These are phyloP conservation scores for Bryconaethiops microstoma DNA, from an alignment of 2,797 vertebrate genomes.

Conservation along the genomic window DNA sequence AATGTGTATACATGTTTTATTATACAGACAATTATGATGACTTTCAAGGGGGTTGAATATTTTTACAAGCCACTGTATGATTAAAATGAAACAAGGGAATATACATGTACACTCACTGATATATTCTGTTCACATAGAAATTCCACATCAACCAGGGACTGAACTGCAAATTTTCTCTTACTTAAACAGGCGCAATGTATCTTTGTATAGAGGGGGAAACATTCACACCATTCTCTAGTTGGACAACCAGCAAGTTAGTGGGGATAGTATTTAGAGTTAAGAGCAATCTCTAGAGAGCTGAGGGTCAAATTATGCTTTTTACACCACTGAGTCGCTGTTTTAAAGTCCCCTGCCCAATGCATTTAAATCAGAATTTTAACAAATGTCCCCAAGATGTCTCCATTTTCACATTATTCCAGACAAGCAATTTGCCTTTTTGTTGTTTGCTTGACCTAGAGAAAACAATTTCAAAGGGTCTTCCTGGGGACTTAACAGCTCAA, in stretches of 20 bases:
- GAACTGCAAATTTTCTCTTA: no score
- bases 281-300: slow-evolving; percentile 35
- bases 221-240: not conserved
- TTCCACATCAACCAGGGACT: no score
- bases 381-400: slow-evolving; percentile 73
- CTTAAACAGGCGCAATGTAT: not conserved
- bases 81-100: no score
- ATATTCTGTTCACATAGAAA: no score
- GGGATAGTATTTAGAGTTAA: slow-evolving; percentile 45
- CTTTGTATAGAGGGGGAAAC: not conserved
- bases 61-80: no score
- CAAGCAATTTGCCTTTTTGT: slow-evolving; percentile 84
- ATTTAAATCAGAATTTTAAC: slow-evolving; percentile 77
- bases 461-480: slow-evolving; percentile 85
- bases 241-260: slow-evolving; percentile 41
- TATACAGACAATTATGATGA: no score
- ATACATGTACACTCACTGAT: no score
- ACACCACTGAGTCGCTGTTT: slow-evolving; percentile 24
- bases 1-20: no score
- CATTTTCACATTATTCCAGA: slow-evolving; percentile 74
- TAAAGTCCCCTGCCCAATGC: slow-evolving; percentile 54
- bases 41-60: no score
- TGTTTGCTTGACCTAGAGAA: slow-evolving; percentile 86
- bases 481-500: slow-evolving; percentile 76
- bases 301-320: slow-evolving; percentile 56